Conservation (phyloP, 2,797 vertebrate species). For the Channallabes apus region DNA sequence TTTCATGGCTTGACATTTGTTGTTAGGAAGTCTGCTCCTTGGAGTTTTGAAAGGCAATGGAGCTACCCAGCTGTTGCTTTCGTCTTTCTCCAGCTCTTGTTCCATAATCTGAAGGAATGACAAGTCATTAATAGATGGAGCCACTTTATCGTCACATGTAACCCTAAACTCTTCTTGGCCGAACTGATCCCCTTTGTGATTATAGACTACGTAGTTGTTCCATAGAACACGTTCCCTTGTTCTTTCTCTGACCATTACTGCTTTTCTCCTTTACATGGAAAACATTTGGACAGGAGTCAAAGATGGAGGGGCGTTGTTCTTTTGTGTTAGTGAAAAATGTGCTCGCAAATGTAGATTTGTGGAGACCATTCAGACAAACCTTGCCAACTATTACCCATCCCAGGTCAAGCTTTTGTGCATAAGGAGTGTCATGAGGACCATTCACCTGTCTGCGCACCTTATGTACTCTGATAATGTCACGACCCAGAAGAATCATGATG, state of each 20-base stretch:
- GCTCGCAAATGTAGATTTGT: constrained; percentile 12
- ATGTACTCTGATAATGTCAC: constrained; percentile 37
- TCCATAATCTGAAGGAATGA: constrained; percentile 1
- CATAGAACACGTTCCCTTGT: too few species aligned
- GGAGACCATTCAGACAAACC: constrained; percentile 25
- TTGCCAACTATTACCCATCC: constrained; percentile 9
- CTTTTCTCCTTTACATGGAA: not conserved
- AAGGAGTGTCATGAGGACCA: constrained; percentile 26
- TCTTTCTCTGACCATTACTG: too few species aligned
- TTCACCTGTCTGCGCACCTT: constrained; percentile 39
- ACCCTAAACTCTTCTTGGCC: constrained; percentile 2
- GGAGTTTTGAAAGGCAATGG: constrained; percentile 1
- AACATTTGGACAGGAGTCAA: not conserved
- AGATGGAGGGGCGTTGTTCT: too few species aligned
- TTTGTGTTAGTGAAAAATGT: too few species aligned
- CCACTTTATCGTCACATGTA: constrained; percentile 5
- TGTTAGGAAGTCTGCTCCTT: not conserved
- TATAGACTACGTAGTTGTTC: too few species aligned
- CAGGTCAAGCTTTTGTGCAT: constrained; percentile 39
- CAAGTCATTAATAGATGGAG: not conserved
- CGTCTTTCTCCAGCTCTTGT: not conserved
- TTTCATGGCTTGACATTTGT: not conserved
- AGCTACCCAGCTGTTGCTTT: constrained; percentile 16
- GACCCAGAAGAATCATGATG: constrained; percentile 44
- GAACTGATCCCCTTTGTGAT: not conserved